Percentiles rank a stretch among this genome's conserved stretches.
These are phyloP conservation scores for Shinisaurus crocodilurus DNA, from an alignment of 2,113 vertebrate species.

Conservation along the genomic window DNA sequence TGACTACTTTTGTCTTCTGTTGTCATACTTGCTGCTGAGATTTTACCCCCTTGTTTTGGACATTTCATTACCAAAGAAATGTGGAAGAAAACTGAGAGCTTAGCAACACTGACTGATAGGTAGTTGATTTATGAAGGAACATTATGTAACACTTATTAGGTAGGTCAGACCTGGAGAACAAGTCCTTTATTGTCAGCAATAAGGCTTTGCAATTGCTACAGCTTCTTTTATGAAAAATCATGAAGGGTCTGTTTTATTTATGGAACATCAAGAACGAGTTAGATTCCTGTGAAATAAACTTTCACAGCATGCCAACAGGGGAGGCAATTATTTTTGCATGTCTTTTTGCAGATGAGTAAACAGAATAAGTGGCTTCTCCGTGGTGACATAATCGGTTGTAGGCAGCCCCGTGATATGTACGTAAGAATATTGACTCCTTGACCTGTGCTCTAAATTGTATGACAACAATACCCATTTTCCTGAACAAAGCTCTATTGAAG, in stretches of 20 bases:
- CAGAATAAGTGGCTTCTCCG: neutral
- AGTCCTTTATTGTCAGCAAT: neutral
- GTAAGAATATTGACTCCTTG: neutral
- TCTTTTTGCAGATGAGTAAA: conserved; percentile 23
- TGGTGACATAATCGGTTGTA: neutral
- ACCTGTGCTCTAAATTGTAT: neutral
- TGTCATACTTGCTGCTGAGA: neutral
- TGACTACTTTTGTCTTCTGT: neutral
- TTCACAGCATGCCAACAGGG: neutral
- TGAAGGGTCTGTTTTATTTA: conserved; percentile 4
- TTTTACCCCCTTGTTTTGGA: neutral
- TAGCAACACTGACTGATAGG: neutral
- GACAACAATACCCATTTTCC: conserved; percentile 5
- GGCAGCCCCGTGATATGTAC: neutral
- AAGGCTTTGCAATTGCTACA: neutral
- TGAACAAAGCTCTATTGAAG: conserved; percentile 19
- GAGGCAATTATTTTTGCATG: conserved; percentile 16
- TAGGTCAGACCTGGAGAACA: neutral
- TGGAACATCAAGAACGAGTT: conserved; percentile 11
- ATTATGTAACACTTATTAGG: neutral
- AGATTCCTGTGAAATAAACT: conserved; percentile 3
- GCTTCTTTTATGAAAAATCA: conserved; percentile 9
- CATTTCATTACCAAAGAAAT: neutral
- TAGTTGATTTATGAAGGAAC: conserved; percentile 11
- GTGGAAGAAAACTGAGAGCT: neutral